Evolutionary conservation across 1,140 invertebrate genomes (phyloP).

Genomic region (Heliothis subflexa): DNA sequence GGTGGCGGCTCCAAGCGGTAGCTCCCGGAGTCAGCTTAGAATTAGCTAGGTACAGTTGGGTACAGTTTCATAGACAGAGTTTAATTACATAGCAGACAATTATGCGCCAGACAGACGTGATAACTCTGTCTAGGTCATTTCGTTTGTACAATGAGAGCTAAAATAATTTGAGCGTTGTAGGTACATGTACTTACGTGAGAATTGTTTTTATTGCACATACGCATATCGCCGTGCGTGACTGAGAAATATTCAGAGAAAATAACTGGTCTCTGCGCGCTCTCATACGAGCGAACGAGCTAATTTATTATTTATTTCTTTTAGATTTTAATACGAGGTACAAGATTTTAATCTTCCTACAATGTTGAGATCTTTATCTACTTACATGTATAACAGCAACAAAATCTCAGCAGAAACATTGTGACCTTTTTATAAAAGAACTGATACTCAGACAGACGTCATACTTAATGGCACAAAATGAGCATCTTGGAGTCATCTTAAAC

Average conservation of each 20-base stretch:
- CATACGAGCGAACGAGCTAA: too few species aligned
- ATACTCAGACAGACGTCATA: too few species aligned
- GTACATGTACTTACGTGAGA: conserved; percentile 28
- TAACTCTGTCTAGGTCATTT: conserved; percentile 74
- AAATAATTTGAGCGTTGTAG: conserved; percentile 53
- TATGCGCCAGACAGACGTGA: conserved; percentile 69
- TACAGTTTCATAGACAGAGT: conserved; percentile 55
- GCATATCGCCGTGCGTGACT: background rate
- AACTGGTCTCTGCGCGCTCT: background rate
- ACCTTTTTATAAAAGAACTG: too few species aligned
- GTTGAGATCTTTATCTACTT: too few species aligned
- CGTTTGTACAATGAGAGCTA: conserved; percentile 51
- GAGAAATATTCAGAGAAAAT: background rate
- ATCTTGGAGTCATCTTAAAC: too few species aligned
- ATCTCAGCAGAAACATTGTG: too few species aligned
- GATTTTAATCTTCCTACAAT: too few species aligned
- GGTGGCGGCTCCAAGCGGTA: conserved; percentile 29
- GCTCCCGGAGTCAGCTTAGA: conserved; percentile 12
- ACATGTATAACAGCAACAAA: too few species aligned
- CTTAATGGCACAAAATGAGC: too few species aligned
- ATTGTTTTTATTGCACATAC: conserved; percentile 28
- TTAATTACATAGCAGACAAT: conserved; percentile 75
- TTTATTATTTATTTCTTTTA: too few species aligned
- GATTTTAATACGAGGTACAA: too few species aligned
- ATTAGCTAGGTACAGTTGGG: conserved; percentile 50